A percentile compares a stretch with the other conserved stretches of the same genome.
Conservation (phyloP, 2,113 vertebrate species). For the Atlantisia rogersi region DNA sequence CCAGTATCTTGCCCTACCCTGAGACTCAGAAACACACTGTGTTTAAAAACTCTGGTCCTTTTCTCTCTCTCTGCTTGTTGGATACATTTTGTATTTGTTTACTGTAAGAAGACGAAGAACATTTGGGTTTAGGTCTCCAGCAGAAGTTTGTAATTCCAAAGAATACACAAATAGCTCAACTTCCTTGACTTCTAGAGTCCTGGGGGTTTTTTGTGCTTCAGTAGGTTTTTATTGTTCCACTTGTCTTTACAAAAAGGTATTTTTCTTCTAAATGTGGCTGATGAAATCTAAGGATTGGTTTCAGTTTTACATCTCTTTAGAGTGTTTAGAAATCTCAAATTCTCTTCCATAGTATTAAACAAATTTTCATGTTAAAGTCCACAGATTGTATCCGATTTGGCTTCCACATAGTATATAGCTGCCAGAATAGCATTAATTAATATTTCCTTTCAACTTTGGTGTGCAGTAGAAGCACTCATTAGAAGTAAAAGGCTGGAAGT, state of each 20-base stretch:
- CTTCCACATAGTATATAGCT: slow-evolving; percentile 29
- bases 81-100: background rate
- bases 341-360: slow-evolving; percentile 30
- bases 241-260: slow-evolving; percentile 29
- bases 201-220: background rate
- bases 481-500: background rate
- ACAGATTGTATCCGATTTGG: slow-evolving; percentile 28
- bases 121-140: background rate
- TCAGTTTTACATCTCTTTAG: slow-evolving; percentile 54
- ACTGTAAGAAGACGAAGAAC: background rate
- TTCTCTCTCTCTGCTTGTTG: background rate
- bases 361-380: slow-evolving; percentile 31
- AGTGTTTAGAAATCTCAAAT: slow-evolving; percentile 56
- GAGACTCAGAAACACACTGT: fast-evolving
- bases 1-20: background rate
- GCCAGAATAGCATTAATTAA: slow-evolving; percentile 62
- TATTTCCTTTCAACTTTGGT: slow-evolving; percentile 29
- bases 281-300: slow-evolving; percentile 49
- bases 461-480: background rate
- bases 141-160: background rate
- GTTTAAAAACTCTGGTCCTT: background rate
- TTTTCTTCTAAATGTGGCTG: slow-evolving; percentile 34
- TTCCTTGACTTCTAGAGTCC: background rate
- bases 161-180: background rate
- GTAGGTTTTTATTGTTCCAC: background rate